Conservation (phyloP, 2,797 vertebrate species). For the Gambusia yucatana region DNA sequence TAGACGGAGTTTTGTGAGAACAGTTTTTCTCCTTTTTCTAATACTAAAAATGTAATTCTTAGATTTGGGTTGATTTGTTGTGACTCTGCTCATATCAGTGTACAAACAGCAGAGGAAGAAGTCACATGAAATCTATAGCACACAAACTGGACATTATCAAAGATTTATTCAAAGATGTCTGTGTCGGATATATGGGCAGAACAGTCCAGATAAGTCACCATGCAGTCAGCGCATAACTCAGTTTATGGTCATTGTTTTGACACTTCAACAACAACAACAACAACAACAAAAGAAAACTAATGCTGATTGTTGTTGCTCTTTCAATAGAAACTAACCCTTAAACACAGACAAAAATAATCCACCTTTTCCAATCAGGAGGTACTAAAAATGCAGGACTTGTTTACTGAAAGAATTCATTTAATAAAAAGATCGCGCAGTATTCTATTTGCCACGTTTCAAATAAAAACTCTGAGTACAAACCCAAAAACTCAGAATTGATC, state of each 20-base stretch:
- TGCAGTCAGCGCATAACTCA: background rate
- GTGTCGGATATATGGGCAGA: background rate
- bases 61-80: background rate
- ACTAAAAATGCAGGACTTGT: background rate
- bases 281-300: background rate
- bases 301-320: background rate
- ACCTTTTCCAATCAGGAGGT: too few species aligned
- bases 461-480: background rate
- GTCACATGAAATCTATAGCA: constrained; percentile 56
- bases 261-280: background rate
- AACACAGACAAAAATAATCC: background rate
- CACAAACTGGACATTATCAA: constrained; percentile 56
- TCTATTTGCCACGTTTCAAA: background rate
- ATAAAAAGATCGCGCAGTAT: background rate
- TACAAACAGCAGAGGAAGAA: constrained; percentile 32
- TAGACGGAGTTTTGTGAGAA: background rate
- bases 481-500: background rate
- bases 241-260: background rate
- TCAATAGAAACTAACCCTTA: background rate
- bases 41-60: background rate
- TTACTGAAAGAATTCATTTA: background rate
- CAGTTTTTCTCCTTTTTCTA: background rate
- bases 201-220: background rate
- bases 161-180: background rate
- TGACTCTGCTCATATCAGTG: constrained; percentile 35